Evolutionary conservation across 2,888 invertebrate genomes (phyloP).

Genomic region (Prosopocoilus inquinatus): DNA sequence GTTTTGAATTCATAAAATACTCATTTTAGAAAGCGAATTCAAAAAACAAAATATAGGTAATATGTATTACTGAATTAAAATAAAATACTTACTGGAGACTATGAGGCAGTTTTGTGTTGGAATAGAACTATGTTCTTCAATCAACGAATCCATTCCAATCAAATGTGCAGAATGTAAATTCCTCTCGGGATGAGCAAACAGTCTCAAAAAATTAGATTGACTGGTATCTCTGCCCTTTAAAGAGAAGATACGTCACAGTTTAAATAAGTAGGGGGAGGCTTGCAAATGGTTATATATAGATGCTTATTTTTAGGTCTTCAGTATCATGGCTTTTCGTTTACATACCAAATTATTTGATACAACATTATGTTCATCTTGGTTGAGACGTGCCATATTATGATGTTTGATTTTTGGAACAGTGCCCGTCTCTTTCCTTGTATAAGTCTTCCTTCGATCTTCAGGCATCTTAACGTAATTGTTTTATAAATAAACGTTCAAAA

Average conservation of each 20-base stretch:
- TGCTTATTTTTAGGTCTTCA: conserved; percentile 25
- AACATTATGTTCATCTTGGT: conserved; percentile 29
- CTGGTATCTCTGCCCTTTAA: conserved; percentile 39
- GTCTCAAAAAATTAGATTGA: conserved; percentile 28
- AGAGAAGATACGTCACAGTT: conserved; percentile 11
- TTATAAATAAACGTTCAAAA: too few species aligned
- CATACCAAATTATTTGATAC: conserved; percentile 47
- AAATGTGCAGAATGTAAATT: conserved; percentile 8
- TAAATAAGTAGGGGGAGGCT: conserved; percentile 4
- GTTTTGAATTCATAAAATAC: too few species aligned
- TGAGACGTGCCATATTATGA: conserved; percentile 45
- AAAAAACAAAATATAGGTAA: too few species aligned
- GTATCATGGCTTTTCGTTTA: conserved; percentile 9
- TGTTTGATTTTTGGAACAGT: conserved; percentile 67
- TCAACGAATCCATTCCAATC: conserved; percentile 14
- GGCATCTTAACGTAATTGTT: conserved; percentile 35
- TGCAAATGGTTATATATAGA: conserved; percentile 23
- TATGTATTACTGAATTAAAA: neutral
- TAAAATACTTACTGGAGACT: conserved; percentile 9
- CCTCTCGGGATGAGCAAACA: conserved; percentile 36
- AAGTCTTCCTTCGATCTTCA: conserved; percentile 43
- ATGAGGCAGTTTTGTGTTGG: conserved; percentile 12
- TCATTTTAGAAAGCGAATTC: too few species aligned
- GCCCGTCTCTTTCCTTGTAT: conserved; percentile 54
- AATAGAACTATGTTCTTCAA: conserved; percentile 11